Conservation (phyloP, 2,113 vertebrate genomes). For the Cnemophilus loriae region DNA sequence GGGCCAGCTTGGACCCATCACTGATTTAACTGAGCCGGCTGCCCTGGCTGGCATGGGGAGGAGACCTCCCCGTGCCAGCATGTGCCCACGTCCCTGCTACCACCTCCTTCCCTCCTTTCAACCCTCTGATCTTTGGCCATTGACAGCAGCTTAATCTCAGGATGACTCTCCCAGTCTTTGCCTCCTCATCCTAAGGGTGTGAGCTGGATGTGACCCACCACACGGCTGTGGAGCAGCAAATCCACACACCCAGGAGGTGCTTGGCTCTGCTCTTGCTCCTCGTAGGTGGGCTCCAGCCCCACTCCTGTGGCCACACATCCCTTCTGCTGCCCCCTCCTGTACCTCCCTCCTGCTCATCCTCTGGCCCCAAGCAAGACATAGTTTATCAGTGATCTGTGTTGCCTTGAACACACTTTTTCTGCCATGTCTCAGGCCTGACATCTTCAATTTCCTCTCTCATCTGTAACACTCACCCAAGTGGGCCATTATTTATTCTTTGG, state of each 20-base stretch:
- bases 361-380: background rate
- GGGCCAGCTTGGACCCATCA: background rate
- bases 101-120: background rate
- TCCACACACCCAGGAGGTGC: background rate
- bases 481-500: background rate
- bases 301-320: background rate
- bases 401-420: background rate
- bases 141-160: background rate
- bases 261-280: background rate
- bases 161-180: background rate
- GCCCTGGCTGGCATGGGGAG: background rate
- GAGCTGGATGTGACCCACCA: background rate
- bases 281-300: background rate
- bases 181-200: background rate
- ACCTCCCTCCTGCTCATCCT: background rate
- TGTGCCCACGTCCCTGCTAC: background rate
- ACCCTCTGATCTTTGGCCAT: background rate
- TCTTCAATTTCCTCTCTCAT: background rate
- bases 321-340: background rate
- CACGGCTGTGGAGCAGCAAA: background rate
- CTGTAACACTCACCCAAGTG: background rate
- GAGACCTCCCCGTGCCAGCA: background rate
- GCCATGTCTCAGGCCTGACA: background rate
- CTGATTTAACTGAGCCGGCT: background rate
- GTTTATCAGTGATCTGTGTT: background rate